phyloP scores from a whole-genome alignment of 2,888 invertebrate genomes.

The Gnatocerus cornutus region DNA sequence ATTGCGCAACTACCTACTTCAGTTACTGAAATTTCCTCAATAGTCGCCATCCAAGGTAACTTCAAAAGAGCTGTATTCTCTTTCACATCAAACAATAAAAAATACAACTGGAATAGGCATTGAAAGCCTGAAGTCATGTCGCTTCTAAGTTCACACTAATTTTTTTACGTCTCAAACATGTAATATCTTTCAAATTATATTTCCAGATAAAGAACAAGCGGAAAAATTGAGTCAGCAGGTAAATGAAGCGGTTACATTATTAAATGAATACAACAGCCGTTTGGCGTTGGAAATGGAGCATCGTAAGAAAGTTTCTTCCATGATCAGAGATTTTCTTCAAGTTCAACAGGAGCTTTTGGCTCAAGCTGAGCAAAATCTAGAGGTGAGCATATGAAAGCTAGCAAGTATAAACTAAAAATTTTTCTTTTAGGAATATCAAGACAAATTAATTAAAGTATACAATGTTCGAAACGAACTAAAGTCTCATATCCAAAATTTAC shows the following conservation, averaged over 20 bases:
- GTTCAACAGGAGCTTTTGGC: constrained; percentile 89
- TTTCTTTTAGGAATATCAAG: constrained; percentile 88
- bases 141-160: no score
- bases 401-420: not conserved
- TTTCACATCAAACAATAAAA: no score
- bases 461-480: constrained; percentile 91
- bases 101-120: no score
- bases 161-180: no score
- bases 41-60: constrained; percentile 89
- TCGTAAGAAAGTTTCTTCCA: constrained; percentile 86
- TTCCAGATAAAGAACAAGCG: constrained; percentile 84
- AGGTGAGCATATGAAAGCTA: constrained; percentile 74
- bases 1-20: constrained; percentile 96
- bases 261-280: constrained; percentile 92
- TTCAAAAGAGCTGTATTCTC: no score
- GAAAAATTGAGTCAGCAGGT: constrained; percentile 86
- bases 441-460: constrained; percentile 90
- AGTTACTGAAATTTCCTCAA: constrained; percentile 91
- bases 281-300: constrained; percentile 92
- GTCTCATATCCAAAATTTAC: constrained; percentile 94
- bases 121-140: no score
- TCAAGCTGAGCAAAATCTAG: constrained; percentile 90
- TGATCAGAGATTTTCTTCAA: constrained; percentile 91
- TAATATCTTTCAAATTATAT: not conserved
- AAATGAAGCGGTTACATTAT: constrained; percentile 88